These are phyloP conservation scores for Threskiornis aethiopicus DNA, from an alignment of 2,797 vertebrate species.

Conservation along the genomic window DNA sequence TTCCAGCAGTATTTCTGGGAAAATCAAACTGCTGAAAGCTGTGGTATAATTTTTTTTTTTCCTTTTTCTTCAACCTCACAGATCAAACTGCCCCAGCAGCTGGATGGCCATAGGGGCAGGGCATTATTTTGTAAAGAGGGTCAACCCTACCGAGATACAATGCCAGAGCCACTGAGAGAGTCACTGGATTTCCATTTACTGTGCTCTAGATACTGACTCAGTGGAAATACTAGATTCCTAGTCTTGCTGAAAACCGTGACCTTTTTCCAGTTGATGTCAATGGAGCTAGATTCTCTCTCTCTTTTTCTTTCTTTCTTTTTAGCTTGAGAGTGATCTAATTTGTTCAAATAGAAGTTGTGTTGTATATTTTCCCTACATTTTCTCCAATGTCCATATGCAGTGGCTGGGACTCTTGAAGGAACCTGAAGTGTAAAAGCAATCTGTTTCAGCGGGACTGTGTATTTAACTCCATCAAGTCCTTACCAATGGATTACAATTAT, in stretches of 20 bases:
- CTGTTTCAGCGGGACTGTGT: neutral
- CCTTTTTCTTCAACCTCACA: neutral
- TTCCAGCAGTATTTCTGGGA: neutral
- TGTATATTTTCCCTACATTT: neutral
- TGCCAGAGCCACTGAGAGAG: neutral
- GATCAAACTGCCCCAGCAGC: neutral
- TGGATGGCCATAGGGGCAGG: neutral
- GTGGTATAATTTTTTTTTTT: neutral
- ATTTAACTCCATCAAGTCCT: neutral
- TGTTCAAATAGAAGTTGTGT: neutral
- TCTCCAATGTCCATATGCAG: neutral
- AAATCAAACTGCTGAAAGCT: neutral
- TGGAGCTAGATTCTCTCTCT: neutral
- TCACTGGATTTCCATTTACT: neutral
- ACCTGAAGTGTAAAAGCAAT: rapidly evolving
- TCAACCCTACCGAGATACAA: neutral
- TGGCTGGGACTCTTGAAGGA: neutral
- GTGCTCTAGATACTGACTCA: neutral
- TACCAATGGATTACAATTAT: neutral
- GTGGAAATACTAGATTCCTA: neutral
- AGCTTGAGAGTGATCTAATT: neutral
- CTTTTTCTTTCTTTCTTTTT: neutral
- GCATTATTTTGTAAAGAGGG: neutral
- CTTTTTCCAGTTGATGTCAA: neutral
- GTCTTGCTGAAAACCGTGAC: neutral